These are phyloP conservation scores for Trisateles emortualis DNA, from an alignment of 2,888 invertebrate genomes.

Conservation along the genomic window DNA sequence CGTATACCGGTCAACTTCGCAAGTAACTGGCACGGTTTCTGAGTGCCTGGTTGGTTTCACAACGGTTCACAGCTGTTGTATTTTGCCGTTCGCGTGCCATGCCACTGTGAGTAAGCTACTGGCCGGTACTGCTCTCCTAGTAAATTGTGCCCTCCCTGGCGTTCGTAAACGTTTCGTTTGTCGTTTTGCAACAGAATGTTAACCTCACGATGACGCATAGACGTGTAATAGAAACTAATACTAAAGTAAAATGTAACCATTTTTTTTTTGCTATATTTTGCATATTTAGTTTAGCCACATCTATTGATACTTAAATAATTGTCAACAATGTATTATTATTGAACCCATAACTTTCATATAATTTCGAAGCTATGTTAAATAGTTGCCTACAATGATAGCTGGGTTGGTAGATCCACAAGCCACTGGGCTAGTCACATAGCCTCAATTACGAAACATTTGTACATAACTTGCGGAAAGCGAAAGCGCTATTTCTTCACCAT, in stretches of 20 bases:
- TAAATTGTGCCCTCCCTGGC: slow-evolving; percentile 56
- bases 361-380: slow-evolving; percentile 27
- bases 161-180: slow-evolving; percentile 47
- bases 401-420: slow-evolving; percentile 63
- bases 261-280: too few species aligned
- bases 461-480: slow-evolving; percentile 84
- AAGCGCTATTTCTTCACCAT: slow-evolving; percentile 83
- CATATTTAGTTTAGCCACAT: too few species aligned
- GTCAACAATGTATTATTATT: background rate
- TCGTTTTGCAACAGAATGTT: slow-evolving; percentile 16
- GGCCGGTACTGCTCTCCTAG: slow-evolving; percentile 59
- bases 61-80: slow-evolving; percentile 52
- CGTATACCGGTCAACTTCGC: slow-evolving; percentile 55
- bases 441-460: slow-evolving; percentile 82
- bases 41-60: slow-evolving; percentile 65
- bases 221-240: too few species aligned
- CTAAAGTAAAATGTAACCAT: background rate
- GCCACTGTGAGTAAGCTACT: slow-evolving; percentile 44
- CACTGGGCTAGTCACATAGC: slow-evolving; percentile 75
- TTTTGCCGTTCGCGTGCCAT: slow-evolving; percentile 36
- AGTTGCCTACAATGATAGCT: slow-evolving; percentile 22
- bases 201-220: too few species aligned
- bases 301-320: too few species aligned
- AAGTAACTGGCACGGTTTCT: slow-evolving; percentile 60
- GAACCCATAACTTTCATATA: background rate